These are phyloP conservation scores for Charaxes varanes DNA, from an alignment of 1,140 invertebrate genomes.

Conservation along the genomic window DNA sequence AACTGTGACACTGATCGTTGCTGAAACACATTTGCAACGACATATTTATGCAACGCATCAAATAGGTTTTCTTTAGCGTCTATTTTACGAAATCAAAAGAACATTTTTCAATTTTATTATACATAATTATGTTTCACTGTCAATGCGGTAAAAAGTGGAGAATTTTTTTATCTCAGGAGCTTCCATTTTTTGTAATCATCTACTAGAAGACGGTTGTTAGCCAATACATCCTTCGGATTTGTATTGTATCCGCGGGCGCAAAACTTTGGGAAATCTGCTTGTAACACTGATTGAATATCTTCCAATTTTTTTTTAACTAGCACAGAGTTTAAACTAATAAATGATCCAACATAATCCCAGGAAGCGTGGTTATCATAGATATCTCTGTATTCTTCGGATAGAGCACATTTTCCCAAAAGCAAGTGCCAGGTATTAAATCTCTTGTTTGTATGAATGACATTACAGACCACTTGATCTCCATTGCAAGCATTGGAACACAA, in stretches of 20 bases:
- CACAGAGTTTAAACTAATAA: conserved; percentile 21
- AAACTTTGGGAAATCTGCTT: conserved; percentile 70
- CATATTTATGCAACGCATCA: conserved; percentile 26
- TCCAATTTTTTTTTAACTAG: conserved; percentile 57
- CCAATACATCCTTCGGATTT: conserved; percentile 47
- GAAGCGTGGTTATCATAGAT: conserved; percentile 4
- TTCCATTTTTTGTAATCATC: conserved; percentile 56
- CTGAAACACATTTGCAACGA: no score
- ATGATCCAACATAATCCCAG: conserved; percentile 7
- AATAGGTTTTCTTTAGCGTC: conserved; percentile 19
- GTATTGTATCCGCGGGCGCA: conserved; percentile 36
- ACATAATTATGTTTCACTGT: conserved; percentile 70
- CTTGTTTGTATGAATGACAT: no score
- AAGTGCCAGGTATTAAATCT: conserved; percentile 7
- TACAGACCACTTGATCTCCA: no score
- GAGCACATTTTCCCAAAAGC: conserved; percentile 5
- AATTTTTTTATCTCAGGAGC: conserved; percentile 44
- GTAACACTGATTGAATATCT: conserved; percentile 69
- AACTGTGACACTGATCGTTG: conserved; percentile 28
- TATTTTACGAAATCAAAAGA: conserved; percentile 30
- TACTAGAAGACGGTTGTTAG: conserved; percentile 50
- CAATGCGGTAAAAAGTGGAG: conserved; percentile 46
- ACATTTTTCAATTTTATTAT: conserved; percentile 44
- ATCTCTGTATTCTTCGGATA: conserved; percentile 11
- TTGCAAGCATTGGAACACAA: no score